Percentiles rank a stretch among this genome's conserved stretches.
Conservation (phyloP, 1,140 invertebrate species). For the Popillia japonica region DNA sequence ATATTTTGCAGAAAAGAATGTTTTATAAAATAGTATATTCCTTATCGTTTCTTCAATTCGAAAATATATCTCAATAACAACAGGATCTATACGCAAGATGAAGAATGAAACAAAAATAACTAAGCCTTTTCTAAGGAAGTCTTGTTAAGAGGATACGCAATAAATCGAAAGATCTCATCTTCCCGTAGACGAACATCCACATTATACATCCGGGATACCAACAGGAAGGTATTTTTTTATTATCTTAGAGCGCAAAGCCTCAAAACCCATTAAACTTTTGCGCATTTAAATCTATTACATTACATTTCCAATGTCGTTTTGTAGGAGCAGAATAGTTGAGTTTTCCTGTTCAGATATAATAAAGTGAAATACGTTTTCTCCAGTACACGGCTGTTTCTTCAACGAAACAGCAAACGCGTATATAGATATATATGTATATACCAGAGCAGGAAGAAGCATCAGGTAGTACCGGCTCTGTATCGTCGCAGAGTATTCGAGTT, state of each 20-base stretch:
- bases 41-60: no score
- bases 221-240: slow-evolving; percentile 29
- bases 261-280: slow-evolving; percentile 34
- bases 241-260: neutral
- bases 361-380: slow-evolving; percentile 17
- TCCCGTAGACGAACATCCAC: neutral
- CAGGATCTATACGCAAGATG: no score
- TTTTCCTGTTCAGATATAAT: neutral
- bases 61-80: no score
- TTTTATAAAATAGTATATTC: no score
- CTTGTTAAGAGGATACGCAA: neutral
- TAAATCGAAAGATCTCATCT: neutral
- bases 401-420: neutral
- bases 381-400: neutral
- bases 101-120: neutral
- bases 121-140: neutral
- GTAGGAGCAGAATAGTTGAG: neutral
- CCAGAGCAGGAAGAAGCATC: neutral
- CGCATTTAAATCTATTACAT: slow-evolving; percentile 26
- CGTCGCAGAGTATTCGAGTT: neutral
- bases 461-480: neutral
- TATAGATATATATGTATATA: neutral
- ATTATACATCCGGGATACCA: neutral
- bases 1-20: no score
- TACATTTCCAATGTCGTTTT: neutral